phyloP scores from a whole-genome alignment of 2,797 vertebrate genomes.

The Rousettus madagascariensis region DNA sequence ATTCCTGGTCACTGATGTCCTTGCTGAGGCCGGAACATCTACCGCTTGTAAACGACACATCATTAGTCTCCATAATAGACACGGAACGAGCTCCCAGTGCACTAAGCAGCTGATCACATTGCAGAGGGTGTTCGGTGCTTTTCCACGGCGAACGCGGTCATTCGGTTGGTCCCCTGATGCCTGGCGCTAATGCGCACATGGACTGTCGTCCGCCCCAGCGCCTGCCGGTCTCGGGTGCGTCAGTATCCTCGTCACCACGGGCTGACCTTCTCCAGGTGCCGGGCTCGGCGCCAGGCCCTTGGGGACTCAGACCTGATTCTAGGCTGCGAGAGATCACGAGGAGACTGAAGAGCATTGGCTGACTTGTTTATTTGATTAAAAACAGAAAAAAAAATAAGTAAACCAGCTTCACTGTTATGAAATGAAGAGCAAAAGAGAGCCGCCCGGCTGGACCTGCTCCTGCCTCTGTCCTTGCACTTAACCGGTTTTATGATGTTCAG shows the following conservation, averaged over 20 bases:
- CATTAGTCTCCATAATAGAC: not conserved
- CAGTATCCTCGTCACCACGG: not conserved
- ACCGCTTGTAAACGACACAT: not conserved
- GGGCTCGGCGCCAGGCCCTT: not conserved
- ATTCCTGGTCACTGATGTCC: not conserved
- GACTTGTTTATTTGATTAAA: not conserved
- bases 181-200: not conserved
- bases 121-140: not conserved
- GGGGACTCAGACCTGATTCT: not conserved
- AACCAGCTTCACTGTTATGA: not conserved
- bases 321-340: not conserved
- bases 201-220: not conserved
- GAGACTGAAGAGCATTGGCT: not conserved
- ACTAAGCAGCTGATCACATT: not conserved
- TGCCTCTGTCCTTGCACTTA: slow-evolving; percentile 13
- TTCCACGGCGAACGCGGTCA: not conserved
- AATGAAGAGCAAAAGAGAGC: not conserved
- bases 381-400: not conserved
- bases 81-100: not conserved
- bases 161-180: not conserved
- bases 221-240: not conserved
- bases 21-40: not conserved
- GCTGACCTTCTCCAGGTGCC: not conserved
- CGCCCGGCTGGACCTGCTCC: not conserved
- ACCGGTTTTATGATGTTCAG: slow-evolving; percentile 36